Base-by-base conservation (phyloP, 2,113 vertebrate species). In the Limnothrissa miodon region DNA sequence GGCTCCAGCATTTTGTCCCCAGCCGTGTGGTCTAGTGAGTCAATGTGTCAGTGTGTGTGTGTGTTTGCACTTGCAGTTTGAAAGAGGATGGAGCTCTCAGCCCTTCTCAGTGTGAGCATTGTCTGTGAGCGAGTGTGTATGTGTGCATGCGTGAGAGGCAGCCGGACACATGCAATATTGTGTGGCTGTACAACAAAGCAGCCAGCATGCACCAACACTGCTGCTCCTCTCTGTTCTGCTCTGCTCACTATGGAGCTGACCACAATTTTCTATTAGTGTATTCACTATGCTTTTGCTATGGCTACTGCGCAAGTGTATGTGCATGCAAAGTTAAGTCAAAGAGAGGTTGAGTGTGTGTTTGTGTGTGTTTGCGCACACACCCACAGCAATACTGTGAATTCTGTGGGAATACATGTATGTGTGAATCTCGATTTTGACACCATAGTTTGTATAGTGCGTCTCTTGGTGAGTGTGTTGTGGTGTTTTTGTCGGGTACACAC, bases 401-500 rank as follows among this genome's bases (percentile, higher is more conserved):
- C 21, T 25, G 56, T 59, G 56, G 53, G 80, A 36, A 29, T 81
- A 59, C 44, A 33, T 84, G 39, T 13, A 45, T 83, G 10, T 59
- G 56, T 59, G 56, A 42, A 2, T 4, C 42, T n/a, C n/a, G n/a
- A n/a, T n/a, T n/a, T n/a, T n/a, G n/a, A 42, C 42, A 42, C 42
- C 42, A n/a, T n/a, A n/a, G n/a, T n/a, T n/a, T 42, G 42, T 42
- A 42, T 42, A 6, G 42, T 6, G 6, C 42, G 42, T 42, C 42
- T 42, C 42, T 42, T 42, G 42, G 42, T 59, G 23, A 23, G 21
- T 59, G 56, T n/a, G 56, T 42, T 25, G 36, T 44, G 45, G 81
- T 74, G 59, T 70, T 5, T 39, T 39, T 78, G 25, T 66, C 1
- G 45, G 86, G 36, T 94, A 99, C 97, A 39, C 94, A 99, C 97